Base-by-base conservation (phyloP, 2,113 vertebrate species). In the Archocentrus centrarchus region DNA sequence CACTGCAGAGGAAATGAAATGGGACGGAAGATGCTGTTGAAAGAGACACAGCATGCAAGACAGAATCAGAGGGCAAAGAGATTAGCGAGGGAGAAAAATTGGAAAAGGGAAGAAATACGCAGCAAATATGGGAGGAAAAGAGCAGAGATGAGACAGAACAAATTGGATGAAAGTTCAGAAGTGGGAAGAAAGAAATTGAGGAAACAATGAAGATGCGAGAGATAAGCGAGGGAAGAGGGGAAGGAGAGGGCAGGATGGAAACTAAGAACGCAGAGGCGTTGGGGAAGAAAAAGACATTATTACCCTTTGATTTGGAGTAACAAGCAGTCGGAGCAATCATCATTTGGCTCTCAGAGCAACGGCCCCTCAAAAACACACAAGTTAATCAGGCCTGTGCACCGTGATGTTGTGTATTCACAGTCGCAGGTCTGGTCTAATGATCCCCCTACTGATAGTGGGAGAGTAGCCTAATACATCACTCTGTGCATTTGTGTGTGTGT, bases 361-460 rank as follows among this genome's bases (percentile, higher is more conserved):
- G 20, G 59, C 70, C 50, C 61, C 11, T 41, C 59, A 75, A 17
- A 47, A 77, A 70, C 64, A 77, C 62, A 50, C 53, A 47, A 15
- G n/a, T 66, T 84, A 64, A 82, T 79, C 83, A 91, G 78, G 63
- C 75, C 60, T 1, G 2, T 59, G 39, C 53, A 20, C 58, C 2
- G 17, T 79, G 55, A 79, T 64, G 59, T 66, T 81, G 80, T 85
- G 84, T 83, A 77, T 87, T 86, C 81, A 83, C 80, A 77, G 86
- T 44, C 37, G 39, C 84, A 59, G 66, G 39, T 78, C 86, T 86
- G 77, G 39, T 83, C 63, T 91, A 89, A 91, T 85, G 86, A 89
- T 75, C 47, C 70, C 63, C 81, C 82, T 8, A 86, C 70, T 89
- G 83, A 86, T 76, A 81, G 81, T n/a, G 59, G 83, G 64, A 78